Conservation (phyloP, 2,113 vertebrate genomes). For the Apistogramma diplotaenia region DNA sequence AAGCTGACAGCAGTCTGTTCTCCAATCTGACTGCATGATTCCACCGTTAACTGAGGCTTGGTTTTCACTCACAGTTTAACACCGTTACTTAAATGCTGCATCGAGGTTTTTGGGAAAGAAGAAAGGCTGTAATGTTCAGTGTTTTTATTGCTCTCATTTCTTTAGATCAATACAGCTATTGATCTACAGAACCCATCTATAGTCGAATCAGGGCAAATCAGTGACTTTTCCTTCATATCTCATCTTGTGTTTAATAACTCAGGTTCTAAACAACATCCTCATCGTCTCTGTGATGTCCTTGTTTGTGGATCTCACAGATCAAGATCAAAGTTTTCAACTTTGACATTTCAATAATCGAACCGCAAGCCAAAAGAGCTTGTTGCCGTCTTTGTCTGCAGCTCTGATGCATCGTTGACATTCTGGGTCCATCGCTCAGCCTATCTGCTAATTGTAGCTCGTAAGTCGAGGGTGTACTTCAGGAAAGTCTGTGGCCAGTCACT, state of each 20-base stretch:
- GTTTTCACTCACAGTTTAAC: background rate
- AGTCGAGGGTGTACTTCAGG: background rate
- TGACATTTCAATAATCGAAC: too few relatives aligned
- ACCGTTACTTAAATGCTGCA: background rate
- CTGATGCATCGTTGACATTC: background rate
- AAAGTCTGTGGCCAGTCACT: background rate
- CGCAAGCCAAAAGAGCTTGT: too few relatives aligned
- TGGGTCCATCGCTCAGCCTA: background rate
- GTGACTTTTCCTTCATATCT: too few relatives aligned
- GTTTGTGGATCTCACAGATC: too few relatives aligned
- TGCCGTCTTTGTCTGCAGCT: too few relatives aligned
- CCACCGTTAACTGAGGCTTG: background rate
- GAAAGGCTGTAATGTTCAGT: background rate
- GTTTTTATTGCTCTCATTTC: background rate
- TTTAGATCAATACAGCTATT: background rate
- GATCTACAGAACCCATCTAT: background rate
- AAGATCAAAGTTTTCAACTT: too few relatives aligned
- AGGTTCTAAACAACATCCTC: background rate
- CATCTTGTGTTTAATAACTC: background rate
- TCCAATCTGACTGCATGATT: background rate
- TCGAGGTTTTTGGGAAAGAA: background rate
- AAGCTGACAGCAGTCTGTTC: background rate
- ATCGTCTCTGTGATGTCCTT: too few relatives aligned
- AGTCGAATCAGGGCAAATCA: background rate
- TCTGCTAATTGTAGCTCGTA: background rate